Evolutionary conservation across 2,113 vertebrate species (phyloP), one percentile per base, ranked within the genome.

Genomic region (Xiphias gladius): DNA sequence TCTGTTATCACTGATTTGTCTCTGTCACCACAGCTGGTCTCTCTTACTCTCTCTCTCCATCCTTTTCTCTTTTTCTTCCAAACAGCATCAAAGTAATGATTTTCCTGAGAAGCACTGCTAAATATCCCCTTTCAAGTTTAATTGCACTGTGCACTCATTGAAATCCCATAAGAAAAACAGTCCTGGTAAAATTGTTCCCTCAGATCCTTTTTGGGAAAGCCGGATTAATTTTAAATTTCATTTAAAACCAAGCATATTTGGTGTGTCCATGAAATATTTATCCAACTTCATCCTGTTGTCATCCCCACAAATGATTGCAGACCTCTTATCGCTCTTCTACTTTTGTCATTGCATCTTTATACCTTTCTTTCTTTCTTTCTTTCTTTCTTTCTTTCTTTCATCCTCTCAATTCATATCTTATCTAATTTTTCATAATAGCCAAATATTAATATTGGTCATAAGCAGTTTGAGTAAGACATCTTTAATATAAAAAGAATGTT

Each of bases 21-120:
- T 76, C 57, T 7, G 6, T 80, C 58, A 76, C 39, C 48, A 81
- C 65, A 35, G 67, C 78, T 86, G 75, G 69, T 77, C 3, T 59
- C 68, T 78, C 41, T 80, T 74, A 19, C 26, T 22, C n/a, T 48
- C 1, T 43, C 1, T 75, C 52, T 37, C 35, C 54, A 43, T 80
- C 24, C 1, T 66, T n/a, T 13, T 74, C 62, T 57, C 41, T 37
- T 63, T 74, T 35, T 74, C 26, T 14, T 67, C 52, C 41, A 73
- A 57, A 70, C 76, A 59, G 61, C 26, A 76, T 73, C 43, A 52
- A 20, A 48, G 2, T 65, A 17, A 69, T 73, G 7, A 58, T 75
- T 77, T 89, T 83, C 5, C 24, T 28, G 37, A 68, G 35, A 58
- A 80, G 30, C 62, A 28, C 35, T 30, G 13, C 9, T 74, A 62